Evolutionary conservation across 2,797 vertebrate species (phyloP), one percentile per base, ranked within the genome.

Genomic region (Tolypeutes matacus): DNA sequence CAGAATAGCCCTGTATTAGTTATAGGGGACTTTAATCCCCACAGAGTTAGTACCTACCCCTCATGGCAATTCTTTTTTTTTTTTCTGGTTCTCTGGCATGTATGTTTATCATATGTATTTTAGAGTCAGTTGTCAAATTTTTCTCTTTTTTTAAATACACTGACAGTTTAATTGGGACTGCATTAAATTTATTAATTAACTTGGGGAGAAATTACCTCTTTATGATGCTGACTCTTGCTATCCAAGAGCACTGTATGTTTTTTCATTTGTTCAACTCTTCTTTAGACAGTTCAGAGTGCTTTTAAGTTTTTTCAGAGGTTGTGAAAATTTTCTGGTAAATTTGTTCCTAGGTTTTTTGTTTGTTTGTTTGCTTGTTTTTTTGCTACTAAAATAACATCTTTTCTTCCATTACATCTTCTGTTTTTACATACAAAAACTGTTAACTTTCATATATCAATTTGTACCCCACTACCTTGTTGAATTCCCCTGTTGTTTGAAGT

Each of bases 241-340:
- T 25, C 86, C 15, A 64, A 72, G 36, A 70, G 10, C 17, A 62
- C 14, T 23, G 18, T 13, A 8, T 23, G 27, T 36, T 46, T 90
- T 72, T 9, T 36, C 49, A 46, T 36, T 20, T 25, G 17, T 39
- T 96, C 39, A 64, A 21, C 4, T 46, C n/a, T 36, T 39, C 49
- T 42, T 76, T 14, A 13, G 36, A 65, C 15, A 25, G 31, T 88
- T 62, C 25, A 31, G 29, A 62, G 8, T 36, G 27, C 15, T 81
- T 62, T 15, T 64, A 77, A 77, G n/a, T 23, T 80, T 90, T 69
- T 82, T 27, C 69, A 31, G 5, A 67, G 34, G 14, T 58, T 60
- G 81, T 49, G 3, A 21, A 94, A 51, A 92, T 51, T 60, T 72
- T n/a, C n/a, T 89, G 36, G 42, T 65, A 51, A 85, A 86, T 60